Percentiles rank a stretch among this genome's conserved stretches.
These are phyloP conservation scores for Leptopilina drosophilae DNA, from an alignment of 2,888 invertebrate genomes.

Conservation along the genomic window DNA sequence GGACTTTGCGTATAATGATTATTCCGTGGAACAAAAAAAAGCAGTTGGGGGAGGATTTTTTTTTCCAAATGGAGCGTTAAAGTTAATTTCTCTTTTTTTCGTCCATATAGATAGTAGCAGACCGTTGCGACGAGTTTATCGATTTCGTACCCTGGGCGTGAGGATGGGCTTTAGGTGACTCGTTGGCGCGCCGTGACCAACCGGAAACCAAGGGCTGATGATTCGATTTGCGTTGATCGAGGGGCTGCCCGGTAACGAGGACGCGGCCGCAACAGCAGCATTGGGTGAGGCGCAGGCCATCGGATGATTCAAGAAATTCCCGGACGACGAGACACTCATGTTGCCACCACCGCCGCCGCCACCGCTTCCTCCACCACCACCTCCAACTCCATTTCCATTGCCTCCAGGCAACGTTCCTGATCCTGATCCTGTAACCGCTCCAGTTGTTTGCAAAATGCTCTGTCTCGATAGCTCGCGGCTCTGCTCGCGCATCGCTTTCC, in stretches of 20 bases:
- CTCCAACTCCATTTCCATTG: conserved; percentile 29
- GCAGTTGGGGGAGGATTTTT: background rate
- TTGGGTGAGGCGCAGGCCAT: conserved; percentile 55
- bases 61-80: conserved; percentile 17
- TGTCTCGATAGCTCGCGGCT: conserved; percentile 73
- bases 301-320: conserved; percentile 55
- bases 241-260: conserved; percentile 60
- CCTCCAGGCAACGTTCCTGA: conserved; percentile 58
- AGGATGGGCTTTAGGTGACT: conserved; percentile 68
- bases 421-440: conserved; percentile 60
- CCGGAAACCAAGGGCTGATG: conserved; percentile 70
- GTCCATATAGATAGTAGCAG: background rate
- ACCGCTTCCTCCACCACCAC: conserved; percentile 33
- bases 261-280: conserved; percentile 55
- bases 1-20: conserved; percentile 8
- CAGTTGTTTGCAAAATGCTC: conserved; percentile 70
- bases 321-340: conserved; percentile 47
- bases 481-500: conserved; percentile 80
- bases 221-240: conserved; percentile 64
- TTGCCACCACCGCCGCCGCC: conserved; percentile 41
- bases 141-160: conserved; percentile 66
- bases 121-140: conserved; percentile 43
- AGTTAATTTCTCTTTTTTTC: conserved; percentile 16
- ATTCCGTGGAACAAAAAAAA: background rate
- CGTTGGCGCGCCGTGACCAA: conserved; percentile 63